Base-by-base conservation (phyloP, 2,797 vertebrate genomes). In the Remorina albescens region DNA sequence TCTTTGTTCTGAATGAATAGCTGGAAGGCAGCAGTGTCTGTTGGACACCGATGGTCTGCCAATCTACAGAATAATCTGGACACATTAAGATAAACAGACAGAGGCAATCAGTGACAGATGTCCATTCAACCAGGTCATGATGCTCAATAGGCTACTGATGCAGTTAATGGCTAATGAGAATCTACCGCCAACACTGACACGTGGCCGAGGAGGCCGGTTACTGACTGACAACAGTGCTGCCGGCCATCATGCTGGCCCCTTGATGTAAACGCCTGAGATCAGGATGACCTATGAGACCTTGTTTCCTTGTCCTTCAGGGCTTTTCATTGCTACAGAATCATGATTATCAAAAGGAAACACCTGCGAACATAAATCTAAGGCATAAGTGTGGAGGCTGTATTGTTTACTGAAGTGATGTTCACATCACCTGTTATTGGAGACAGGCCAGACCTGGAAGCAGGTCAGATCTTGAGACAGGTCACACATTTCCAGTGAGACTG, bases 131-230 rank as follows among this genome's bases (percentile, higher is more conserved):
- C 78, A 62, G 67, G 79, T 91, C 90, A 56, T 23, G 75, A 71
- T 55, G 74, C 76, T 86, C 88, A 82, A 79, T 72, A 81, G 63
- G 58, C 78, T 64, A 77, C 82, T 76, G 78, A 83, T 78, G 79
- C 71, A 47, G 92, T 94, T 95, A 95, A 95, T 95, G 86, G 65
- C 89, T 91, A 83, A 93, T 91, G 89, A 88, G 86, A 77, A 64
- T 79, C 62, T 77, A 81, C 53, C 60, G 36, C 56, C 73, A n/a
- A 49, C 70, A 18, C 55, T 50, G 41, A 62, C 82, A 67, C 70
- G 69, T 53, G 82, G n/a, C 60, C 79, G 61, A 64, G 50, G 41
- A 46, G 13, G 53, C 55, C 54, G 71, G 92, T 93, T 93, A 94
- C 91, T 93, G 70, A 90, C 86, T 86, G 84, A 90, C 86, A 73